Evolutionary conservation across 2,113 vertebrate genomes (phyloP).

Genomic region (Hirundichthys speculiger): DNA sequence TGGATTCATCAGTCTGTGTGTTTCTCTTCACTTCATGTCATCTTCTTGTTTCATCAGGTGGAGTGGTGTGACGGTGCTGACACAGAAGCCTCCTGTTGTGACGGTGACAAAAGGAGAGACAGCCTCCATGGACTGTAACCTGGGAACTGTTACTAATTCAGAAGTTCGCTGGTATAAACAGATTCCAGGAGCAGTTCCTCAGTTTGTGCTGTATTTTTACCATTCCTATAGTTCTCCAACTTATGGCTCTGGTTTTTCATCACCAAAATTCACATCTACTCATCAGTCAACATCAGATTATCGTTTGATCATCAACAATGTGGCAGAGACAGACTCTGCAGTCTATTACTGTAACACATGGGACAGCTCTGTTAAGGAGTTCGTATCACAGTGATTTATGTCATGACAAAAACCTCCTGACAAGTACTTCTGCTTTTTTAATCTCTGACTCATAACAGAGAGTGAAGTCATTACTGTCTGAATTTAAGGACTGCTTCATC

Average conservation of each 20-base stretch:
- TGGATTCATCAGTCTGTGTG: background rate
- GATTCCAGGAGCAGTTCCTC: background rate
- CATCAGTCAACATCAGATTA: constrained; percentile 14
- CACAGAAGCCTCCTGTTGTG: constrained; percentile 35
- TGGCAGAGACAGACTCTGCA: constrained; percentile 20
- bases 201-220: background rate
- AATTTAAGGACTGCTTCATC: too few species aligned
- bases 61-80: constrained; percentile 33
- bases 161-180: too few species aligned
- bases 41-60: constrained; percentile 26
- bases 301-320: constrained; percentile 42
- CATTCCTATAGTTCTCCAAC: background rate
- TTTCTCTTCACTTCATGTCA: too few species aligned
- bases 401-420: constrained; percentile 23
- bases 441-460: too few species aligned
- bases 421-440: constrained; percentile 10
- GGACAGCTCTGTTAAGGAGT: fast-evolving
- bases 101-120: too few species aligned
- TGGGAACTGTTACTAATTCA: constrained; percentile 31
- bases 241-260: too few species aligned
- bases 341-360: constrained; percentile 5
- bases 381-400: constrained; percentile 4
- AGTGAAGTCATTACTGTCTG: too few species aligned
- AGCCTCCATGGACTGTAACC: too few species aligned
- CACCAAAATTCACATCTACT: constrained; percentile 1